Base-by-base conservation (phyloP, 92 coral and sea anemone genomes). In the Siderastrea siderea region DNA sequence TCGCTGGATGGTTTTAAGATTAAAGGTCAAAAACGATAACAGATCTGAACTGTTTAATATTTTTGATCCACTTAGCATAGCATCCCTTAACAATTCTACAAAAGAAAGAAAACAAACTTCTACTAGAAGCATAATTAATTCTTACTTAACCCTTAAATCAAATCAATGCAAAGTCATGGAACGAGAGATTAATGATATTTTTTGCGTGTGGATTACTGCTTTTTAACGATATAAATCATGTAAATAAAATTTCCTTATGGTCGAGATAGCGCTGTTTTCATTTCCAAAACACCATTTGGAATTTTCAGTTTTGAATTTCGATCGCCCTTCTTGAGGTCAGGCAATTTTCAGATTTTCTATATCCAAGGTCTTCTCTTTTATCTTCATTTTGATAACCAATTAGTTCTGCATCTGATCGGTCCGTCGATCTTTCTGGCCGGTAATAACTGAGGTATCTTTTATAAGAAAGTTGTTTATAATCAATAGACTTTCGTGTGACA, bases 1-100 rank as follows among this genome's bases (percentile, higher is more conserved):
- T 9, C 57, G 57, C 57, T 53, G 57, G 82, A 64, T 79, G 58
- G 46, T 79, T 64, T 62, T 49, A 6, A 19, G 60, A 17, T 62
- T 79, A 47, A 79, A 79, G 71, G 47, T 64, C 51, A 19, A 10
- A 75, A 79, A 44, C 10, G 83, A 79, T 79, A 11, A 47, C 9
- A 64, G 12, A 54, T 79, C 1, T 26, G 62, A 12, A 8, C 5
- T 16, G 66, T 14, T 61, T 61, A 14, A 61, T n/a, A 61, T 61
- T 16, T 6, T 61, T 14, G 19, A 61, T 26, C 66, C 19, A 61
- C 16, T 61, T n/a, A 61, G n/a, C 66, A 5, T 6, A n/a, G 66
- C 38, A 0, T 26, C 38, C 38, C 38, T 26, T 26, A 26, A 26
- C 38, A 26, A 26, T 26, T 26, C 38, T 26, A 0, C 38, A 26